Evolutionary conservation across 2,888 invertebrate genomes (phyloP), one percentile per base, ranked within the genome.

Genomic region (Stomorhina lunata): DNA sequence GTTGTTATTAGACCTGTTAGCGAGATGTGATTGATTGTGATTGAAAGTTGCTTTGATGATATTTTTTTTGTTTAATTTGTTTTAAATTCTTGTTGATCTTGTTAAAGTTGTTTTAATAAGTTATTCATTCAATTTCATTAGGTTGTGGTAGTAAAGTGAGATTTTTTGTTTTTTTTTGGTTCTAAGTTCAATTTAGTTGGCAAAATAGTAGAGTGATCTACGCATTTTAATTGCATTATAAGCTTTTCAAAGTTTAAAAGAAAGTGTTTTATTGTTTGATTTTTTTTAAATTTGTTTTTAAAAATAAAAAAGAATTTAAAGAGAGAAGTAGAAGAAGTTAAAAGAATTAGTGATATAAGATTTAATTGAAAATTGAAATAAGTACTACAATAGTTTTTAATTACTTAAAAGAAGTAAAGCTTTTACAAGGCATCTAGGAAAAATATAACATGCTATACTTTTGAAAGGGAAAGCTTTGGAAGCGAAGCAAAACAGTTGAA

Each of bases 1-100:
- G 37, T 50, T 50, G 45, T 57, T 55, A 63, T 68, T 43, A 32
- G 37, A 83, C 82, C 84, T 84, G 81, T 84, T 75, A 80, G 81
- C 75, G 84, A 80, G 77, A 83, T 72, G 79, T 73, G 72, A 83
- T 86, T 81, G 83, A 65, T 53, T 65, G n/a, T 59, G 80, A 25
- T 43, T 68, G 61, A 53, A n/a, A n/a, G n/a, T 48, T 69, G 53
- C 10, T 79, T 71, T 68, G 73, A 53, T 66, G 71, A 43, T n/a
- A n/a, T 32, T 57, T 77, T 55, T 40, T 78, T 78, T 34, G 40
- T 76, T 76, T 68, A 66, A n/a, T n/a, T n/a, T n/a, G n/a, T n/a
- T n/a, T n/a, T n/a, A n/a, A n/a, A n/a, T n/a, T n/a, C n/a, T n/a
- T n/a, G 2, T 65, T 55, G 45, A 45, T 43, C 25, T 32, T 65